Percentiles rank a stretch among this genome's conserved stretches.
These are phyloP conservation scores for Plebejus argus DNA, from an alignment of 2,888 invertebrate genomes.

Conservation along the genomic window DNA sequence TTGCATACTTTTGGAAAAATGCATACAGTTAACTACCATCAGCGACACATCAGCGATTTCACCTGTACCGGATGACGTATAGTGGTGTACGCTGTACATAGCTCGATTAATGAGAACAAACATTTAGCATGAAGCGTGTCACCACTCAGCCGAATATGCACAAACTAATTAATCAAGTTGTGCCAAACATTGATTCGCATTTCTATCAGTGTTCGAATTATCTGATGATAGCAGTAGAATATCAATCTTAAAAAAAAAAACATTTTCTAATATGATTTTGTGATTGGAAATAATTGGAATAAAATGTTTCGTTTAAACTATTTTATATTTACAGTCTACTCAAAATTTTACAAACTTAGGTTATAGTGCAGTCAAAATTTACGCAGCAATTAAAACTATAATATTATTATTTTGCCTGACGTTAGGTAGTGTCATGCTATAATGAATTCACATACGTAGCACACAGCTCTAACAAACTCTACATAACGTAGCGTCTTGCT, in stretches of 20 bases:
- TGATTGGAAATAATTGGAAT: not conserved
- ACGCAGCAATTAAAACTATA: too few relatives aligned
- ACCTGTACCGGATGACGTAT: not conserved
- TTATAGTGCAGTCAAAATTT: too few relatives aligned
- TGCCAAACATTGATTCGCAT: slow-evolving; percentile 17
- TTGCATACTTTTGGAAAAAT: too few relatives aligned
- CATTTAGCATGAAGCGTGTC: slow-evolving; percentile 26
- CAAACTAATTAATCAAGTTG: slow-evolving; percentile 29
- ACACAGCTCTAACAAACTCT: not conserved
- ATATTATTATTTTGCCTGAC: too few relatives aligned
- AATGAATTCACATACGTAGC: too few relatives aligned
- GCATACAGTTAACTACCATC: not conserved
- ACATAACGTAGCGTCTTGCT: not conserved
- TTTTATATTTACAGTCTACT: too few relatives aligned
- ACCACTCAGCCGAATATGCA: slow-evolving; percentile 23
- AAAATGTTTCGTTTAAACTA: not conserved
- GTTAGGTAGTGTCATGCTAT: too few relatives aligned
- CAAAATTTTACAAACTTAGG: too few relatives aligned
- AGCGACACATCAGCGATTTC: not conserved
- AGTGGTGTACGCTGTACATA: not conserved
- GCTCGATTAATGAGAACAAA: slow-evolving; percentile 16
- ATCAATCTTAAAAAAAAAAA: not conserved
- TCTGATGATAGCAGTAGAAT: not conserved
- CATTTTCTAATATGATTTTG: not conserved
- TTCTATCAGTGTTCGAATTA: not conserved